Evolutionary conservation across 2,888 invertebrate genomes (phyloP).

Genomic region (Andrena trimmerana): DNA sequence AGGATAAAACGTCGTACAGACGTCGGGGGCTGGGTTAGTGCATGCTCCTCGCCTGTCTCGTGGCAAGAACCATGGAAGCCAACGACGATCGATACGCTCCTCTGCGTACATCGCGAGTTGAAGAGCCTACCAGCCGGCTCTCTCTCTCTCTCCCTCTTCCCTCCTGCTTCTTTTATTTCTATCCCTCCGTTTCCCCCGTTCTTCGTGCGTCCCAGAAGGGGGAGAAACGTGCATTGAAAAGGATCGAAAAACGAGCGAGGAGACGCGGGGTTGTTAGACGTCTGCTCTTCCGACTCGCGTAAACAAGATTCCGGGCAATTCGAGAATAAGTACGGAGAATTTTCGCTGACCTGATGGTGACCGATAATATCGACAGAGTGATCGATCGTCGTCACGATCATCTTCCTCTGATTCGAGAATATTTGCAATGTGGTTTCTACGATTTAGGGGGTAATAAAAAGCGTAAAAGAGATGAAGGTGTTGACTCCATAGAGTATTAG

Average conservation of each 20-base stretch:
- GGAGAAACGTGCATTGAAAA: constrained; percentile 16
- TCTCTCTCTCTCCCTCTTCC: neutral
- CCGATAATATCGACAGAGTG: too few relatives aligned
- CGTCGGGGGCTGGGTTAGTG: constrained; percentile 46
- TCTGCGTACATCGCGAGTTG: constrained; percentile 58
- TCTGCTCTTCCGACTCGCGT: neutral
- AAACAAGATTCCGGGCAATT: constrained; percentile 12
- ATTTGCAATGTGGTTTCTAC: neutral
- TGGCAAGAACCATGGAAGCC: constrained; percentile 71
- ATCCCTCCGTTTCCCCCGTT: constrained; percentile 10
- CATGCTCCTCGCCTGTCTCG: constrained; percentile 72
- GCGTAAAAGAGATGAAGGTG: neutral
- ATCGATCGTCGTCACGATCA: neutral
- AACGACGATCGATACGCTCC: constrained; percentile 75
- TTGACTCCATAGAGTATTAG: constrained; percentile 31
- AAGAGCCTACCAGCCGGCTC: constrained; percentile 56
- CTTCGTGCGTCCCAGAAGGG: constrained; percentile 16
- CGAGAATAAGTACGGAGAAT: neutral
- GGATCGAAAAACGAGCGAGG: constrained; percentile 11
- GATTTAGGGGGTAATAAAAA: neutral
- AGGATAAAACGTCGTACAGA: constrained; percentile 63
- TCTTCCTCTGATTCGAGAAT: neutral
- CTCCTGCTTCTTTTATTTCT: constrained; percentile 18
- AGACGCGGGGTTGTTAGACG: constrained; percentile 11
- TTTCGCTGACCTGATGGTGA: too few relatives aligned